Conservation (phyloP, 2,113 vertebrate species). For the Fregetta grallaria region DNA sequence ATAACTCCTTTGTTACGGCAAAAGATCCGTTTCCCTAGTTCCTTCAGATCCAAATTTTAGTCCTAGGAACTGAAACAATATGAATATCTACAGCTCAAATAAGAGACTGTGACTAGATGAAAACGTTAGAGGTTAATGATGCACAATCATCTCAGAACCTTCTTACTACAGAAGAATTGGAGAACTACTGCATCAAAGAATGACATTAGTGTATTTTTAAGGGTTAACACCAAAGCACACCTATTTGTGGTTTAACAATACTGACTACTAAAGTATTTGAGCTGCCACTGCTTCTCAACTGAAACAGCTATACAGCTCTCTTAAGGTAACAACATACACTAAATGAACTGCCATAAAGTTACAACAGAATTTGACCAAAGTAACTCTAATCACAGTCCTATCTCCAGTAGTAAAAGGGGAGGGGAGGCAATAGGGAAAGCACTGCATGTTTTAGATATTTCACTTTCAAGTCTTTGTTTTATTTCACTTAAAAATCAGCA, state of each 20-base stretch:
- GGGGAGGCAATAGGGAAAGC: neutral
- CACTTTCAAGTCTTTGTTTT: neutral
- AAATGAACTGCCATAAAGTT: neutral
- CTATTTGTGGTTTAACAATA: neutral
- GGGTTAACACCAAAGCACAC: neutral
- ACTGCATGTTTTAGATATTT: neutral
- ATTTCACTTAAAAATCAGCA: neutral
- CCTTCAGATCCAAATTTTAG: neutral
- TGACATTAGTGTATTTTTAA: neutral
- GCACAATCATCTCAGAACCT: neutral
- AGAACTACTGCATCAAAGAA: neutral
- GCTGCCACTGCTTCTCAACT: neutral
- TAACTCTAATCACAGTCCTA: neutral
- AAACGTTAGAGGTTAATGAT: neutral
- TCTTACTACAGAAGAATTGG: neutral
- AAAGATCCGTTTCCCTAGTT: neutral
- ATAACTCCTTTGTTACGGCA: neutral
- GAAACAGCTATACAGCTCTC: neutral
- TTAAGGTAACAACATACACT: no score
- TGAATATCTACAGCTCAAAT: neutral
- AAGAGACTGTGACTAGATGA: neutral
- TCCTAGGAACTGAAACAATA: neutral
- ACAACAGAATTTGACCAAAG: neutral
- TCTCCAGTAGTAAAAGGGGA: neutral
- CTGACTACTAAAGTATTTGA: neutral